phyloP scores from a whole-genome alignment of 2,113 vertebrate genomes.

The Misgurnus mizolepis region DNA sequence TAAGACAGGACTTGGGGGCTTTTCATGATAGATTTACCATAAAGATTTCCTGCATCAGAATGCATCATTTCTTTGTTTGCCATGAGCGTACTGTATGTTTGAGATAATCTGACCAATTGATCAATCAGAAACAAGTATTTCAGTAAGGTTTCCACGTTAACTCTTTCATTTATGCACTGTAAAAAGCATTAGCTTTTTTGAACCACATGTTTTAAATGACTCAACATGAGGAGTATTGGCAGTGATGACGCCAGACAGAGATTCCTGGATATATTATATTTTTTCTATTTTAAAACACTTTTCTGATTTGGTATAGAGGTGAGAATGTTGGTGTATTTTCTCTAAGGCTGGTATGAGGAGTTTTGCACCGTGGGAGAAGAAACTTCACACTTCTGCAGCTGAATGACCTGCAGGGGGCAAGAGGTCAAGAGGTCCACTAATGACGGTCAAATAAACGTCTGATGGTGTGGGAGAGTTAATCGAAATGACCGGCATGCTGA shows the following conservation, averaged over 20 bases:
- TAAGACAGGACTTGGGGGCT: neutral
- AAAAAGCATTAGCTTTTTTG: no score
- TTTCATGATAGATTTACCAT: neutral
- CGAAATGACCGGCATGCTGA: constrained; percentile 21
- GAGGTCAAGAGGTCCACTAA: constrained; percentile 42
- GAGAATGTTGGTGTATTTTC: neutral
- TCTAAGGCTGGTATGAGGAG: constrained; percentile 18
- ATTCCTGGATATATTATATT: no score
- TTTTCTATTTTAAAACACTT: no score
- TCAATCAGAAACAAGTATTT: no score
- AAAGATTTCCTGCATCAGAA: neutral
- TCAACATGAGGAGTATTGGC: no score
- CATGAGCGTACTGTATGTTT: no score
- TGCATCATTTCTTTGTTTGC: no score
- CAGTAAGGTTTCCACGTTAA: no score
- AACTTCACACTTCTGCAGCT: constrained; percentile 55
- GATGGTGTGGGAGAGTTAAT: constrained; percentile 41
- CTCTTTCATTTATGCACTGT: no score
- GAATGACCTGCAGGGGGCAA: constrained; percentile 42
- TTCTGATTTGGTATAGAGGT: neutral
- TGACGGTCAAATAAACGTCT: constrained; percentile 54
- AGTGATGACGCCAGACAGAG: no score
- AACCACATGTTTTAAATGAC: no score
- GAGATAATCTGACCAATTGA: no score
- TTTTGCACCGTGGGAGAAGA: constrained; percentile 33